phyloP scores from a whole-genome alignment of 2,888 invertebrate species.

The Noctua comes region DNA sequence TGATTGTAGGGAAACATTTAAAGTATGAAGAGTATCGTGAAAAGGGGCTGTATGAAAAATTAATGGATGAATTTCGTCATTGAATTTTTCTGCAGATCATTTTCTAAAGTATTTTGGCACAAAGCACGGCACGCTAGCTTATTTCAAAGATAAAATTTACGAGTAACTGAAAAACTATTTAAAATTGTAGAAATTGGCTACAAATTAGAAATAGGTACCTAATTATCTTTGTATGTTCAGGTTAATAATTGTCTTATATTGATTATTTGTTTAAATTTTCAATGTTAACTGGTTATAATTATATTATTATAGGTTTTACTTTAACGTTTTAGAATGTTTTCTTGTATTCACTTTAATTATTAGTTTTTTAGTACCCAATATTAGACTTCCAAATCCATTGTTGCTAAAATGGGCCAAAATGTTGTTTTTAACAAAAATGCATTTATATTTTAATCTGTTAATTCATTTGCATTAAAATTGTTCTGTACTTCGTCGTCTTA shows the following conservation, averaged over 20 bases:
- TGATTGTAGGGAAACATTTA: conserved; percentile 15
- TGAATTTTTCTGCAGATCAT: conserved; percentile 8
- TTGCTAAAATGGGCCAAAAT: conserved; percentile 58
- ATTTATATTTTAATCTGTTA: conserved; percentile 63
- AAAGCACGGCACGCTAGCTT: conserved; percentile 51
- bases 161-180: conserved; percentile 20
- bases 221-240: conserved; percentile 38
- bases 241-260: conserved; percentile 38
- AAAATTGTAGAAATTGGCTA: conserved; percentile 49
- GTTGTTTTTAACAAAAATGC: conserved; percentile 48
- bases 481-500: conserved; percentile 18
- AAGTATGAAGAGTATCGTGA: neutral
- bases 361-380: conserved; percentile 50
- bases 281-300: conserved; percentile 61
- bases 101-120: conserved; percentile 48
- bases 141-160: conserved; percentile 8
- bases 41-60: conserved; percentile 18
- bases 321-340: conserved; percentile 45
- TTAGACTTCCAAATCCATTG: conserved; percentile 60
- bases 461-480: conserved; percentile 44
- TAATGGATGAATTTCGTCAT: neutral
- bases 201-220: conserved; percentile 44
- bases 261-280: conserved; percentile 53
- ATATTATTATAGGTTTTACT: conserved; percentile 55
- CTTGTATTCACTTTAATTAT: conserved; percentile 50